Percentiles rank a stretch among this genome's conserved stretches.
These are phyloP conservation scores for Dendrocopos noguchii DNA, from an alignment of 2,113 vertebrate genomes.

Conservation along the genomic window DNA sequence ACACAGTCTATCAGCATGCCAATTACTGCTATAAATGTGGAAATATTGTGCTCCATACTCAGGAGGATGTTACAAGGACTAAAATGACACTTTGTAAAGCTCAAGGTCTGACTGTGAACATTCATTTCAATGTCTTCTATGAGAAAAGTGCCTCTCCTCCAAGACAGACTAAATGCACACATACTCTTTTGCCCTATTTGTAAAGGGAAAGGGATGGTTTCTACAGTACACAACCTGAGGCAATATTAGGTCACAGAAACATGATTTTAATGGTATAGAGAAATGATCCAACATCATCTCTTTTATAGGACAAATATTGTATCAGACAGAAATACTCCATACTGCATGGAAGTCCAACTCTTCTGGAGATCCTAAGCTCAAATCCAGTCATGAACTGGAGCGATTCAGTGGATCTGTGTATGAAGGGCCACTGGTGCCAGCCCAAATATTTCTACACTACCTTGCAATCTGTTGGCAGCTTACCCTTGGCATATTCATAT, in stretches of 20 bases:
- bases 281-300: neutral
- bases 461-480: neutral
- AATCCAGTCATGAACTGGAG: neutral
- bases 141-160: neutral
- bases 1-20: neutral
- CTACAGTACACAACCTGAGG: neutral
- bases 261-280: neutral
- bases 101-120: neutral
- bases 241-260: neutral
- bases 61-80: neutral
- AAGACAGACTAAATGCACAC: neutral
- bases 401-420: neutral
- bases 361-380: neutral
- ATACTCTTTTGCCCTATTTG: neutral
- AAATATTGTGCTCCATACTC: neutral
- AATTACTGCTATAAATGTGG: neutral
- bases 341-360: neutral
- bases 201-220: neutral
- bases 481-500: constrained; percentile 97
- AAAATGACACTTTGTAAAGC: neutral
- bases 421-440: neutral
- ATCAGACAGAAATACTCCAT: neutral
- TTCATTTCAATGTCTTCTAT: neutral
- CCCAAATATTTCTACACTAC: neutral
- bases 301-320: neutral